These are phyloP conservation scores for Theretra japonica DNA, from an alignment of 2,888 invertebrate species.

Conservation along the genomic window DNA sequence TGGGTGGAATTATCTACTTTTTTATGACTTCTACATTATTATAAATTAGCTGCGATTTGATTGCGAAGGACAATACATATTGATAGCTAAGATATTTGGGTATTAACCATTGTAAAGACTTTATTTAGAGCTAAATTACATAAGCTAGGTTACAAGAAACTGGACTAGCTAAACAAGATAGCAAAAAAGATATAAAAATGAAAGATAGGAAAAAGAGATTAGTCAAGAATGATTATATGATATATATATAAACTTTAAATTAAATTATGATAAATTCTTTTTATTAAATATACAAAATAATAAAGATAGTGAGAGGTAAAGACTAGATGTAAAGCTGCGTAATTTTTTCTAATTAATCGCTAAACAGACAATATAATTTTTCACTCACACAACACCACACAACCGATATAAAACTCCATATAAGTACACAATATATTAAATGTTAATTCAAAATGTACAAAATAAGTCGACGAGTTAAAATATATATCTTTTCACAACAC, in stretches of 20 bases:
- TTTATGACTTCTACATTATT: slow-evolving; percentile 2
- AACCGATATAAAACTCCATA: slow-evolving; percentile 17
- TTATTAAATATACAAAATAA: not conserved
- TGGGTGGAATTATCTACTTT: not conserved
- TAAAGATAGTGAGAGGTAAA: slow-evolving; percentile 1
- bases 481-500: slow-evolving; percentile 47
- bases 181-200: not conserved
- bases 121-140: not conserved
- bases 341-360: not conserved
- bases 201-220: not conserved
- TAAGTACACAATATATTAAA: slow-evolving; percentile 60
- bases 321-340: not conserved
- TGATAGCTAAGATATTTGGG: not conserved
- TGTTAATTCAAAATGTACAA: slow-evolving; percentile 67
- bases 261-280: too few relatives aligned
- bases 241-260: not conserved
- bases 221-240: too few relatives aligned
- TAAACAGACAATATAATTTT: not conserved
- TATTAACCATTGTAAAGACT: not conserved
- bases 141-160: slow-evolving; percentile 8
- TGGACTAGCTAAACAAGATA: not conserved
- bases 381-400: slow-evolving; percentile 9
- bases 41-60: slow-evolving; percentile 12
- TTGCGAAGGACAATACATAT: slow-evolving; percentile 4
- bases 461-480: slow-evolving; percentile 52